Evolutionary conservation across 2,797 vertebrate genomes (phyloP).

Genomic region (Astyanax mexicanus): DNA sequence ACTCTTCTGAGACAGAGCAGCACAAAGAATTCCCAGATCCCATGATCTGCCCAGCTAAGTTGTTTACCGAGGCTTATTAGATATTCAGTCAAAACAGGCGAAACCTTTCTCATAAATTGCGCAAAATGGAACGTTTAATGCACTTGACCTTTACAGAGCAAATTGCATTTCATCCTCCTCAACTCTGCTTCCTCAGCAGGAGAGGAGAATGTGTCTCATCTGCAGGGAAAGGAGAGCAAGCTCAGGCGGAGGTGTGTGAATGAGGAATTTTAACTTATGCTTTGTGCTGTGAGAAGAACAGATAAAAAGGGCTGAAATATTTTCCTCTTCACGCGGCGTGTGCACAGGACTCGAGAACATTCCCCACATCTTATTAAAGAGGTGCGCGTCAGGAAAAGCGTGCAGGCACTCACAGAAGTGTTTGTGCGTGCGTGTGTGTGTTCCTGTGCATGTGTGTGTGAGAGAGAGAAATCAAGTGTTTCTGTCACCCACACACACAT

Average conservation of each 20-base stretch:
- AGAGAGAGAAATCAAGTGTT: background rate
- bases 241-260: too few species aligned
- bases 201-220: slow-evolving; percentile 20
- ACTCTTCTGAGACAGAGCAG: background rate
- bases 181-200: slow-evolving; percentile 15
- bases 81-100: slow-evolving; percentile 53
- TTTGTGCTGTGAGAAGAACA: background rate
- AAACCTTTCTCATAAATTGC: slow-evolving; percentile 45
- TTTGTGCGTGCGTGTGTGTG: background rate
- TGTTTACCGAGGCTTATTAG: slow-evolving; percentile 48
- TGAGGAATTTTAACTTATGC: background rate
- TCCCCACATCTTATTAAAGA: background rate
- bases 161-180: slow-evolving; percentile 45
- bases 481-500: slow-evolving; percentile 8
- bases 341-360: background rate
- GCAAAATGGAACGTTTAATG: slow-evolving; percentile 54
- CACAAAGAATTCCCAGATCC: slow-evolving; percentile 1
- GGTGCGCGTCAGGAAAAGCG: background rate
- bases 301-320: background rate
- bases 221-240: background rate
- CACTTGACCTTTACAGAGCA: slow-evolving; percentile 58
- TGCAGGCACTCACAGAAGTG: background rate
- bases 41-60: slow-evolving; percentile 11
- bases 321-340: background rate
- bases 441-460: too few species aligned